Conservation (phyloP, 2,113 vertebrate genomes). For the Takifugu bimaculatus region DNA sequence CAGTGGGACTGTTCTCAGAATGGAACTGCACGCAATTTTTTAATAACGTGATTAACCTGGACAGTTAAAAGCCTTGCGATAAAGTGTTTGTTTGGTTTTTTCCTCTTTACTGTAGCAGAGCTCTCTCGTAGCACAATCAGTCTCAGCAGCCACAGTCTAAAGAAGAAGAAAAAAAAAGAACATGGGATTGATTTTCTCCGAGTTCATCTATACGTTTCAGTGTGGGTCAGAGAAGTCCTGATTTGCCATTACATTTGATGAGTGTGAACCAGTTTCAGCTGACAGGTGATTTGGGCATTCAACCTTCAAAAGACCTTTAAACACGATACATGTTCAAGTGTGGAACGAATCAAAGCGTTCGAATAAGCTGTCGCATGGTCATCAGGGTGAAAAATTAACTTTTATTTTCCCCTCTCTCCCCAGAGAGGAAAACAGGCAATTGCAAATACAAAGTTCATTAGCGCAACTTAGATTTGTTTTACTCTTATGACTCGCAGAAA, state of each 20-base stretch:
- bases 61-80: not conserved
- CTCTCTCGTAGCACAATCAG: no score
- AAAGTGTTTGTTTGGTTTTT: not conserved
- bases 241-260: constrained; percentile 31
- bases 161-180: constrained; percentile 12
- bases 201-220: constrained; percentile 17
- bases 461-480: constrained; percentile 5
- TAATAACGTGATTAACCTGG: not conserved
- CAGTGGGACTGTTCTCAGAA: constrained; percentile 5
- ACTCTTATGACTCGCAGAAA: constrained; percentile 2
- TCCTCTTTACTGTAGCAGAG: no score
- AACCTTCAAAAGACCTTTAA: constrained; percentile 31
- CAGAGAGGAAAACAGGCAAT: constrained; percentile 10
- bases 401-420: constrained; percentile 5
- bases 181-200: constrained; percentile 20
- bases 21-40: not conserved
- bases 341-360: constrained; percentile 26
- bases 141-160: no score
- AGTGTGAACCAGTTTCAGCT: constrained; percentile 22
- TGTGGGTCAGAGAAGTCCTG: constrained; percentile 25
- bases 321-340: constrained; percentile 25
- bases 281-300: constrained; percentile 32
- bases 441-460: constrained; percentile 25
- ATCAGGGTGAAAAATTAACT: constrained; percentile 22
- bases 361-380: constrained; percentile 20